Base-by-base conservation (phyloP, 2,113 vertebrate genomes). In the Manacus vitellinus region DNA sequence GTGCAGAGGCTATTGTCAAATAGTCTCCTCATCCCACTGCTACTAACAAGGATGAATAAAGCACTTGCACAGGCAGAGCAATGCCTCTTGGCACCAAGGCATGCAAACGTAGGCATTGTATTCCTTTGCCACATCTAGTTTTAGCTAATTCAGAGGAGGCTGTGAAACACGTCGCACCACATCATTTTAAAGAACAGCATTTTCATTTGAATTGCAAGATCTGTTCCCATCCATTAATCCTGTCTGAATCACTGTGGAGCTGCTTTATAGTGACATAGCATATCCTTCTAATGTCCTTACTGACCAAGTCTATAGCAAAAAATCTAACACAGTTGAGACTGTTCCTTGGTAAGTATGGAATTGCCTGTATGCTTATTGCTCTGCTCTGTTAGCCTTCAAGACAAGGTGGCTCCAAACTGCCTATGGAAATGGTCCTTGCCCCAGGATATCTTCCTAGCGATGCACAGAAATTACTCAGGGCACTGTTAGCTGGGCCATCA, bases 1-100 rank as follows among this genome's bases (percentile, higher is more conserved):
- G 82, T 65, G 76, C 90, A 86, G 90, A 84, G 92, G 94, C 95
- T 96, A 93, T 84, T 97, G 95, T 93, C 95, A 97, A 93, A 82
- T 72, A 88, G 68, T n/a, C 90, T 94, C 14, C 75, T 94, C 72
- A 63, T 93, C 79, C 72, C 75, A n/a, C 43, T 83, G 88, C 85
- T 55, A 52, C 76, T 92, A 95, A 94, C 71, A 92, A 86, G 88
- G 85, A 88, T 68, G 86, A 96, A 94, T 95, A 94, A 95, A 96
- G 94, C 73, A 54, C 70, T 91, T 92, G 70, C 72, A 86, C 0
- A 0, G 80, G 62, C 25, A 89, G 28, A 95, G 76, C 70, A 59
- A 49, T 94, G 92, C 61, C 88, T 96, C 83, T 72, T 95, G 87
- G 95, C 92, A 41, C 81, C 3, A 21, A 75, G 54, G 88, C 86